Evolutionary conservation across 2,797 vertebrate genomes (phyloP).

Genomic region (Sandelia bainsii): DNA sequence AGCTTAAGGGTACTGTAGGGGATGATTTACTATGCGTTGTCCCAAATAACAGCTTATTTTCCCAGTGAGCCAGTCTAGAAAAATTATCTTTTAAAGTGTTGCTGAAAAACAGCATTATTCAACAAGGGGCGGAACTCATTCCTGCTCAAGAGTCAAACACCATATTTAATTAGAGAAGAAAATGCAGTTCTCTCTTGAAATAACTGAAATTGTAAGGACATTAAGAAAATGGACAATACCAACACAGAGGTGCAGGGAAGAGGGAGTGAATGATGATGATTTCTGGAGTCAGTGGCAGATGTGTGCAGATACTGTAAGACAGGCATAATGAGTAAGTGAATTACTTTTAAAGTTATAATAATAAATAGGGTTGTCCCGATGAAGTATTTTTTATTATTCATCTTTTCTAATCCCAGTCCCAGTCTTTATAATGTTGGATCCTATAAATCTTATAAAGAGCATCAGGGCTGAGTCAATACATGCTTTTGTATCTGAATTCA

Average conservation of each 20-base stretch:
- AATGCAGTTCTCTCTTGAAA: neutral
- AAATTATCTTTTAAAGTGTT: slow-evolving; percentile 4
- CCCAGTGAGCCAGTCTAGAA: slow-evolving; percentile 17
- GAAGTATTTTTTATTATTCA: too few species aligned
- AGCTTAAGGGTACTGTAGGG: neutral
- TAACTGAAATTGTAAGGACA: too few species aligned
- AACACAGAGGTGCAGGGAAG: neutral
- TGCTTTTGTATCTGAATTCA: too few species aligned
- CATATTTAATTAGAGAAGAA: slow-evolving; percentile 14
- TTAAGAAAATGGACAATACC: neutral
- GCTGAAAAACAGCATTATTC: slow-evolving; percentile 30
- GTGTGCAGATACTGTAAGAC: too few species aligned
- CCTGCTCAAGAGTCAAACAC: slow-evolving; percentile 10
- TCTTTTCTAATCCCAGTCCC: too few species aligned
- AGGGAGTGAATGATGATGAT: neutral
- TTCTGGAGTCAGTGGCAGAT: neutral
- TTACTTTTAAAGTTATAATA: too few species aligned
- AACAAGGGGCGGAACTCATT: slow-evolving; percentile 13
- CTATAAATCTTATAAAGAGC: too few species aligned
- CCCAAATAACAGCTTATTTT: neutral
- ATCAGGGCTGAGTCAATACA: too few species aligned
- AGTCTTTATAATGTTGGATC: too few species aligned
- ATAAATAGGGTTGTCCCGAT: too few species aligned
- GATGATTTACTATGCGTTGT: neutral
- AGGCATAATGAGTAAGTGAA: too few species aligned